Conservation (phyloP, 2,888 invertebrate species). For the Lasioglossum villosulum region DNA sequence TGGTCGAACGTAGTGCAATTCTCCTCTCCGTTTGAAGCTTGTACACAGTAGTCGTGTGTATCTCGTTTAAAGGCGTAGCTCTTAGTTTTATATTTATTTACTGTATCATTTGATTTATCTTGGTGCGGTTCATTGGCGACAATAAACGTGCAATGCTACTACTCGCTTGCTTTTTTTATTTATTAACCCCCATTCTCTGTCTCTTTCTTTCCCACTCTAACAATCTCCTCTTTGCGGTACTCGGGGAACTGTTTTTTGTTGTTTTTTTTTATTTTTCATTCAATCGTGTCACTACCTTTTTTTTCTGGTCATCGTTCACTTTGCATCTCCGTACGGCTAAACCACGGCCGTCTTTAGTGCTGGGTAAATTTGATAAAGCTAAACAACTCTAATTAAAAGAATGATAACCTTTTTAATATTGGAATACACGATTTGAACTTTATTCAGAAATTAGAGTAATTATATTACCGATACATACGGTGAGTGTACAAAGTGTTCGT, state of each 20-base stretch:
- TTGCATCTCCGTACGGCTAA: not conserved
- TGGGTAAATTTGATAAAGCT: too few relatives aligned
- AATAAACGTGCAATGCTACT: conserved; percentile 81
- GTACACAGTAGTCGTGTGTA: conserved; percentile 60
- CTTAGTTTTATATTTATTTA: conserved; percentile 69
- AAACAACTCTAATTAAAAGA: too few relatives aligned
- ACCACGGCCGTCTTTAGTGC: too few relatives aligned
- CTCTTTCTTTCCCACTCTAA: conserved; percentile 75
- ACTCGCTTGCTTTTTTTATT: conserved; percentile 82
- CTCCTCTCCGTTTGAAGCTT: conserved; percentile 44
- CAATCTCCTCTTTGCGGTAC: conserved; percentile 72
- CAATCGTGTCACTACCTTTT: conserved; percentile 7
- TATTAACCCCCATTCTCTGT: conserved; percentile 78
- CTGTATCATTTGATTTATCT: conserved; percentile 71
- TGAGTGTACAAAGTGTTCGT: too few relatives aligned
- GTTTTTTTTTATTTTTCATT: not conserved
- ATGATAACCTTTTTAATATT: too few relatives aligned
- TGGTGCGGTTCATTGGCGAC: conserved; percentile 75
- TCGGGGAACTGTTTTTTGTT: conserved; percentile 58
- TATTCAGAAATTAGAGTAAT: too few relatives aligned
- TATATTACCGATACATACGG: too few relatives aligned
- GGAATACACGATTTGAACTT: too few relatives aligned
- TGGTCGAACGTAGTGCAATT: conserved; percentile 45
- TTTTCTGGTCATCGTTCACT: conserved; percentile 20
- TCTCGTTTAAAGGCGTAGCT: conserved; percentile 63